These are phyloP conservation scores for Neoaliturus tenellus DNA, from an alignment of 2,888 invertebrate species.

Conservation along the genomic window DNA sequence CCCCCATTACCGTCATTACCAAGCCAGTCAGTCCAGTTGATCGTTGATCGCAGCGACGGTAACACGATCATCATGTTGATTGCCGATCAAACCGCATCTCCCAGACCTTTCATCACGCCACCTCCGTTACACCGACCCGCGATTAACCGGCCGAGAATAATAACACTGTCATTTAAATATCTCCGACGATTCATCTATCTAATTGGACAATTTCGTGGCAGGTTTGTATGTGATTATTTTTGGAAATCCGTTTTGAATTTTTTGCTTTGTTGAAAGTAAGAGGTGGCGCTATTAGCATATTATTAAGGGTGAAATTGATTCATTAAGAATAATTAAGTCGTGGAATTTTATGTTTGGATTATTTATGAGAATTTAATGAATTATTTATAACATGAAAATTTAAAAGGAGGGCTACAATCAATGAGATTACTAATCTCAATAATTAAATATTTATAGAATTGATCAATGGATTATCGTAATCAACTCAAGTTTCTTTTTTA, in stretches of 20 bases:
- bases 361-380: no score
- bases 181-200: background rate
- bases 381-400: no score
- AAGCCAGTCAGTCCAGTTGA: background rate
- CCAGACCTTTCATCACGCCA: background rate
- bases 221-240: constrained; percentile 2
- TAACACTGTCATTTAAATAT: background rate
- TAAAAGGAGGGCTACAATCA: no score
- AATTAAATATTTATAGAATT: no score
- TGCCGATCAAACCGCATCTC: background rate
- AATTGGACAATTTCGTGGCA: background rate
- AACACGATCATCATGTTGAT: constrained; percentile 8
- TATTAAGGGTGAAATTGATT: background rate
- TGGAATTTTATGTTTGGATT: no score
- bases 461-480: no score
- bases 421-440: no score
- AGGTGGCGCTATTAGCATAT: background rate
- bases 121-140: background rate
- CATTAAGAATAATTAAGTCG: background rate
- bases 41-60: constrained; percentile 5
- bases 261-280: background rate
- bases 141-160: background rate
- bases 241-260: background rate
- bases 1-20: background rate
- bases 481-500: no score